Evolutionary conservation across 2,888 invertebrate genomes (phyloP).

Genomic region (Hemicrepidius hirtus): DNA sequence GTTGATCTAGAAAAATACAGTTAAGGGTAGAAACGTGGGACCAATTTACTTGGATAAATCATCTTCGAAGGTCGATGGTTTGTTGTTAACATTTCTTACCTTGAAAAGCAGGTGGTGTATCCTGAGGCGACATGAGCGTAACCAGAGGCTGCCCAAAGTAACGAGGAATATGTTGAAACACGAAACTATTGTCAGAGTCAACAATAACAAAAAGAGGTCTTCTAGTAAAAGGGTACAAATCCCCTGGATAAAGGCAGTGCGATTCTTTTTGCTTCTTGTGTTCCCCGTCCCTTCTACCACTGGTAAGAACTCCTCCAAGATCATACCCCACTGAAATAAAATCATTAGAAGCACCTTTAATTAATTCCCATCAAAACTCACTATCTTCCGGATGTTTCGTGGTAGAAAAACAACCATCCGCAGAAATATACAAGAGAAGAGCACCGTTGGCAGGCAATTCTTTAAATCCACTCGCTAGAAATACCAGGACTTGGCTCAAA

Average conservation of each 20-base stretch:
- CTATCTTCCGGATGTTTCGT: conserved; percentile 92
- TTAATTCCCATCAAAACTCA: conserved; percentile 73
- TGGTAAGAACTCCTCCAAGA: conserved; percentile 92
- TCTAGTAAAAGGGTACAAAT: conserved; percentile 93
- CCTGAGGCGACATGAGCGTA: conserved; percentile 94
- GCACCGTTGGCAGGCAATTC: conserved; percentile 95
- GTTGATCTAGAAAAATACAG: conserved; percentile 75
- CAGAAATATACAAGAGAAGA: conserved; percentile 93
- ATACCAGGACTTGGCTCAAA: conserved; percentile 93
- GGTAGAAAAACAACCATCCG: conserved; percentile 90
- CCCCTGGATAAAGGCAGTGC: conserved; percentile 93
- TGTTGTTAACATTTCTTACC: too few relatives aligned
- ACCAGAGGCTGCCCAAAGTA: conserved; percentile 96
- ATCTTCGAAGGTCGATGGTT: too few relatives aligned
- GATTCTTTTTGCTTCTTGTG: conserved; percentile 78
- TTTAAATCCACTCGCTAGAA: conserved; percentile 93
- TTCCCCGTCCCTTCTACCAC: conserved; percentile 85
- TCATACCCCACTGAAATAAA: conserved; percentile 87
- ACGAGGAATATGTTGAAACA: conserved; percentile 91
- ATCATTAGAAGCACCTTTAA: conserved; percentile 10
- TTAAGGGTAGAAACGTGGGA: too few relatives aligned
- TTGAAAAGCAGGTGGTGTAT: conserved; percentile 89
- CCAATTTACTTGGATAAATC: too few relatives aligned
- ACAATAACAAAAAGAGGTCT: conserved; percentile 95
- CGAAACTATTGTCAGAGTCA: conserved; percentile 96